Conservation (phyloP, 2,797 vertebrate species). For the Liasis olivaceus region DNA sequence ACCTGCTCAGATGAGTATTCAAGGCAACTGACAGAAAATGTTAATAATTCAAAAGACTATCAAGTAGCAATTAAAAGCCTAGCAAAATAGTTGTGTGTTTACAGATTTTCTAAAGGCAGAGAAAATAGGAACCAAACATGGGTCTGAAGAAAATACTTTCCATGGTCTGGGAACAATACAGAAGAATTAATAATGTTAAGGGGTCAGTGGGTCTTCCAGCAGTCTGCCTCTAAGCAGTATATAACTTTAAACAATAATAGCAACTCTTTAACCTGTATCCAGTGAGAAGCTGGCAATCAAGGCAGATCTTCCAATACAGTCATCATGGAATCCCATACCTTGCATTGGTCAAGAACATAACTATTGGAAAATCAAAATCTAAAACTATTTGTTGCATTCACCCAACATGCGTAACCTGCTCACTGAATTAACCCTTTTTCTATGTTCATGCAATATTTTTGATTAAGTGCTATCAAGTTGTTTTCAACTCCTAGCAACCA, state of each 20-base stretch:
- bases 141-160: neutral
- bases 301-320: no score
- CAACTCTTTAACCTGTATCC: neutral
- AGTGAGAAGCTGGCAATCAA: no score
- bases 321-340: neutral
- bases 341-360: neutral
- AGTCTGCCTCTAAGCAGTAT: neutral
- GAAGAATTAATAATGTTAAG: neutral
- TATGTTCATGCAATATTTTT: neutral
- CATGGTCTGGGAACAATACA: neutral
- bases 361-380: neutral
- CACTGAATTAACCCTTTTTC: neutral
- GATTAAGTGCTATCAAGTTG: neutral
- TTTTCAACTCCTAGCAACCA: neutral
- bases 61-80: neutral
- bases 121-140: neutral
- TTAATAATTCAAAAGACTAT: neutral
- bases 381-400: neutral
- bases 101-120: neutral
- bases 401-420: neutral
- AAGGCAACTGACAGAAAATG: neutral
- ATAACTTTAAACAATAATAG: no score
- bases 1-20: neutral
- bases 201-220: neutral
- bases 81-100: neutral